These are phyloP conservation scores for Protomyctophum bolini DNA, from an alignment of 2,113 vertebrate species.

Conservation along the genomic window DNA sequence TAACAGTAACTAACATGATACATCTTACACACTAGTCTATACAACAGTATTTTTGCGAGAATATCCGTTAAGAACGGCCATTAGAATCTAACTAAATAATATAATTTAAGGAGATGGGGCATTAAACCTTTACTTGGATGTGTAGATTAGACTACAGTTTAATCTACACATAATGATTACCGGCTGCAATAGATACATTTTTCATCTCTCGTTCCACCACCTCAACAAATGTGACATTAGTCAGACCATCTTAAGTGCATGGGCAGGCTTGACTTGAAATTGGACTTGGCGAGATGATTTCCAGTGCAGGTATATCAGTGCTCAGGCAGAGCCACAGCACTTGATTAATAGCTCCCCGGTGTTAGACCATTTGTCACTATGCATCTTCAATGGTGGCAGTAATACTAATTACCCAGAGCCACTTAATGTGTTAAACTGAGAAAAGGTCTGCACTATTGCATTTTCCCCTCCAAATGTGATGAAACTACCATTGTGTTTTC, in stretches of 20 bases:
- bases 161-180: too few relatives aligned
- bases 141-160: too few relatives aligned
- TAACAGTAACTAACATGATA: too few relatives aligned
- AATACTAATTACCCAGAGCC: slow-evolving; percentile 62
- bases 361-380: slow-evolving; percentile 68
- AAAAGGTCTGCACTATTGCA: slow-evolving; percentile 27
- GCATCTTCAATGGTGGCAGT: slow-evolving; percentile 45
- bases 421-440: slow-evolving; percentile 59
- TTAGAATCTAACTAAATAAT: too few relatives aligned
- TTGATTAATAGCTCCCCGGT: slow-evolving; percentile 71
- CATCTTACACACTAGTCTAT: too few relatives aligned
- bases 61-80: too few relatives aligned
- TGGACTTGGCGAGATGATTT: slow-evolving; percentile 63
- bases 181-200: too few relatives aligned
- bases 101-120: too few relatives aligned
- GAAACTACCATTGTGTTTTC: slow-evolving; percentile 22
- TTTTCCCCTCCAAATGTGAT: slow-evolving; percentile 26
- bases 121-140: too few relatives aligned
- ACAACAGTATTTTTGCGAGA: too few relatives aligned
- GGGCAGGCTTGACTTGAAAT: slow-evolving; percentile 49
- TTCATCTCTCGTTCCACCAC: slow-evolving; percentile 49
- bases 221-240: slow-evolving; percentile 46
- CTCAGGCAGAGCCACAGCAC: slow-evolving; percentile 24
- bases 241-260: slow-evolving; percentile 39
- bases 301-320: slow-evolving; percentile 64